Evolutionary conservation across 2,888 invertebrate species (phyloP), one percentile per base, ranked within the genome.

Genomic region (Pandemis cinnamomeana): DNA sequence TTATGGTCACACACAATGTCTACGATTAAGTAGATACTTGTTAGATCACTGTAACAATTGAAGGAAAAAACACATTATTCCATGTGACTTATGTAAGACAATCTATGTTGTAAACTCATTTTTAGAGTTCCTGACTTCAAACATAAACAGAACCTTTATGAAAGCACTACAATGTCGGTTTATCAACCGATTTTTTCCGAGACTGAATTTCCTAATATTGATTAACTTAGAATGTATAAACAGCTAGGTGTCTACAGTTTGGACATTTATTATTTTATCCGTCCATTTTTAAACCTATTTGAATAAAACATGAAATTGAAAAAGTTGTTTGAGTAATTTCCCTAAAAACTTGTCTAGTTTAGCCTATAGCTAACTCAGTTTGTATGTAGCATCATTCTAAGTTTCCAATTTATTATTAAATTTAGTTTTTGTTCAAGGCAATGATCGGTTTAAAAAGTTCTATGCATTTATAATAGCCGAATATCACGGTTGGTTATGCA

Each of bases 401-500:
- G 13, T 5, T 53, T 7, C 15, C 15, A 10, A 48, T 10, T n/a
- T 53, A 53, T 15, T 53, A 6, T 6, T 53, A 27, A 58, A 4
- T 27, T 42, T 42, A 20, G n/a, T 13, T 62, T 41, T 62, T 42
- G 62, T 41, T 62, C 27, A 62, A 41, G 11, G 4, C 58, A 62
- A 62, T 41, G 7, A 41, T 67, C 15, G 13, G 11, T 53, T 63
- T 20, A 68, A n/a, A 72, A 20, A 72, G 58, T 68, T 67, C 63
- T 55, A 48, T 42, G 41, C 48, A 63, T n/a, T 63, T 11, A 64
- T 69, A 69, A 72, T 69, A 48, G 63, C 41, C 41, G 58, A 51
- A 48, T 63, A 55, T 20, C 55, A 72, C 67, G 68, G 63, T 72
- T 46, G 58, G 63, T 68, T 72, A 69, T 48, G 58, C 64, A 69